Percentiles rank a stretch among this genome's conserved stretches.
phyloP scores from a whole-genome alignment of 64 coral and sea anemone genomes.

The Montipora sp. region DNA sequence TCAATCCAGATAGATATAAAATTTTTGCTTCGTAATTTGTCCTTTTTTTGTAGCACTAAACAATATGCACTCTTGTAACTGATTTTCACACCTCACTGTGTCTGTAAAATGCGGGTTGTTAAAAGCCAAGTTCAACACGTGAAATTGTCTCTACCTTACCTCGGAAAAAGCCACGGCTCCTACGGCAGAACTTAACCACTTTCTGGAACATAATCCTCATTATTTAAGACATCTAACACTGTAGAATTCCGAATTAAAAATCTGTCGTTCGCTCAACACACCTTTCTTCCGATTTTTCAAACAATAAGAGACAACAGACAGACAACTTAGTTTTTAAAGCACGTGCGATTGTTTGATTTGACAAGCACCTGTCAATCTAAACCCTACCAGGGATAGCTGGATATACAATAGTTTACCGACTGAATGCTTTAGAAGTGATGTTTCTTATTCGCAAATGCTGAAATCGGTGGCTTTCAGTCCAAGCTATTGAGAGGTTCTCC shows the following conservation, averaged over 20 bases:
- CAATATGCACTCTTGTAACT: neutral
- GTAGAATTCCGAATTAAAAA: neutral
- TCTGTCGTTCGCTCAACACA: neutral
- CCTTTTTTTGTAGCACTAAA: neutral
- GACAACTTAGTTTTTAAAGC: neutral
- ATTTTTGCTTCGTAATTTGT: too few species aligned
- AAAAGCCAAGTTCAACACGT: neutral
- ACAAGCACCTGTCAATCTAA: constrained; percentile 28
- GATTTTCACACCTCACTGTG: neutral
- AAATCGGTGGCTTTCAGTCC: neutral
- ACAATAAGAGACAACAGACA: neutral
- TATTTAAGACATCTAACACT: neutral
- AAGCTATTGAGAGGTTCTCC: too few species aligned
- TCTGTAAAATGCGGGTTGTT: neutral
- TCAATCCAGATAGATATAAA: neutral
- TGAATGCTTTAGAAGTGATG: neutral
- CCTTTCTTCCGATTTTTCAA: neutral
- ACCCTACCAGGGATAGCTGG: neutral
- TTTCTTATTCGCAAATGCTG: neutral
- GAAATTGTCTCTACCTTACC: neutral
- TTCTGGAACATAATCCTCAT: neutral
- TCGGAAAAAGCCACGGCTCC: neutral
- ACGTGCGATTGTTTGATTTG: constrained; percentile 46
- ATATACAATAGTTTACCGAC: neutral
- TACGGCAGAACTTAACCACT: neutral